Conservation (phyloP, 64 coral and sea anemone species). For the Porites lutea region DNA sequence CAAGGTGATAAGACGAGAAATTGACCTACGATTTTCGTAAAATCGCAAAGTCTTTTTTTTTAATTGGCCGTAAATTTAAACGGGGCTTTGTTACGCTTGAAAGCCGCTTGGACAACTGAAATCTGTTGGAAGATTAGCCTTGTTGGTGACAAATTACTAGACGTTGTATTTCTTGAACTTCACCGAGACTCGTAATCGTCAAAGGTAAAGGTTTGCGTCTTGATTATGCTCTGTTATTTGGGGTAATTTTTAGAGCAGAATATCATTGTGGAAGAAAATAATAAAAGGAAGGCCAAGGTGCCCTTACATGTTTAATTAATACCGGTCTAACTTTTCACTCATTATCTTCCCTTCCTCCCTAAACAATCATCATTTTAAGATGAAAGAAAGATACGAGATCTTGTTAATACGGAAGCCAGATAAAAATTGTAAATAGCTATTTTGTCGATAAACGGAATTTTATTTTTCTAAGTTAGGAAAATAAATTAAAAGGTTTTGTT, state of each 20-base stretch:
- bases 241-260: not conserved
- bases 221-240: not conserved
- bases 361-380: constrained; percentile 16
- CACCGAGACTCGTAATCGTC: too few species aligned
- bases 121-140: not conserved
- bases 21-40: not conserved
- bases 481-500: constrained; percentile 46
- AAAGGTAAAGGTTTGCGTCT: not conserved
- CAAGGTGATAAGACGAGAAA: not conserved
- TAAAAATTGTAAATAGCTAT: constrained; percentile 40
- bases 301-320: constrained; percentile 50
- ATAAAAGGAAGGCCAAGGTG: constrained; percentile 47
- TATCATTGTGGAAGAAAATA: constrained; percentile 9
- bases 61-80: not conserved
- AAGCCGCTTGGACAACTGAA: not conserved
- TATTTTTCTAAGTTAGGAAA: constrained; percentile 31
- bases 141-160: not conserved
- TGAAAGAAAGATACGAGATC: not conserved
- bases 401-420: constrained; percentile 30
- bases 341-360: constrained; percentile 34
- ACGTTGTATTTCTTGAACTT: too few species aligned
- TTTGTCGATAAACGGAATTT: constrained; percentile 51
- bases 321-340: constrained; percentile 19
- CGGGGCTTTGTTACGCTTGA: not conserved
- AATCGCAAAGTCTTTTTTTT: not conserved